phyloP scores from a whole-genome alignment of 2,797 vertebrate species.

The Anolis apletophallus region DNA sequence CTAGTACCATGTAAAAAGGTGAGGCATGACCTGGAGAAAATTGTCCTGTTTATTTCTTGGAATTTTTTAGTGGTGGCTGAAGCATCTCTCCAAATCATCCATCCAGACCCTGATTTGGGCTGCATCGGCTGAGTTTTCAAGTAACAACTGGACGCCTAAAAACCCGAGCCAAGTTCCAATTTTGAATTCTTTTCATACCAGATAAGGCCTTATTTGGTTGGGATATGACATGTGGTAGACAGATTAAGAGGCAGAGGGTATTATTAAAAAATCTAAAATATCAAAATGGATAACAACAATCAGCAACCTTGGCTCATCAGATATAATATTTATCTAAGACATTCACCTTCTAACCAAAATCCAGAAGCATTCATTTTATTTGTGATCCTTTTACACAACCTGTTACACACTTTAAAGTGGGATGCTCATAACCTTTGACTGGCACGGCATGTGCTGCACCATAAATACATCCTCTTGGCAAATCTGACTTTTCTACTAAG shows the following conservation, averaged over 20 bases:
- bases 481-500: background rate
- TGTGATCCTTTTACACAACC: background rate
- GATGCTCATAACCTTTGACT: constrained; percentile 1
- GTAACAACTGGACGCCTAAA: too few species aligned
- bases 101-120: too few species aligned
- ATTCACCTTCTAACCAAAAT: background rate
- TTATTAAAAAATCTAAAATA: background rate
- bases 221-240: background rate
- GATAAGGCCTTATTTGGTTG: background rate
- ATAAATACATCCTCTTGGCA: constrained; percentile 34
- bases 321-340: background rate
- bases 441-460: background rate
- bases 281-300: background rate
- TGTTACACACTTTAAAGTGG: background rate
- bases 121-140: too few species aligned
- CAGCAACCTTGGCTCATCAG: background rate
- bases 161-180: background rate
- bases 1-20: too few species aligned
- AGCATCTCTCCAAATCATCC: too few species aligned
- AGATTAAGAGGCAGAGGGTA: background rate
- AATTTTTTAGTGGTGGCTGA: too few species aligned
- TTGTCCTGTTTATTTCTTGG: too few species aligned
- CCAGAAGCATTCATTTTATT: background rate
- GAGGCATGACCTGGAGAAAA: too few species aligned
- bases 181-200: background rate